These are phyloP conservation scores for Acanthopagrus latus DNA, from an alignment of 2,797 vertebrate species.

Conservation along the genomic window DNA sequence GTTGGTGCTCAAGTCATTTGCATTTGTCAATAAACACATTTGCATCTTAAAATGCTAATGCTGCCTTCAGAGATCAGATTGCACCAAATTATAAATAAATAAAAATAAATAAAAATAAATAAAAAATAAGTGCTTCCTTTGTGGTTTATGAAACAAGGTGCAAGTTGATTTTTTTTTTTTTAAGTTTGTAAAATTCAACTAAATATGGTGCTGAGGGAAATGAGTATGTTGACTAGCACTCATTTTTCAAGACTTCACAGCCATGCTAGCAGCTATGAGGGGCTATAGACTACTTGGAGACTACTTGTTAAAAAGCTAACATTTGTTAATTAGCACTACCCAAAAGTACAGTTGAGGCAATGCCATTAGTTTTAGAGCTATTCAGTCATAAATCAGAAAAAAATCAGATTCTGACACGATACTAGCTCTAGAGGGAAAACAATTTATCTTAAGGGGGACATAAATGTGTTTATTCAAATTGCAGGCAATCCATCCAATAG, in stretches of 20 bases:
- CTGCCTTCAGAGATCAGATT: neutral
- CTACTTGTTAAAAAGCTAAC: neutral
- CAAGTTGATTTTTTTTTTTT: constrained; percentile 1
- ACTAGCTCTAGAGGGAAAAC: neutral
- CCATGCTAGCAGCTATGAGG: neutral
- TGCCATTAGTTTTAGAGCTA: neutral
- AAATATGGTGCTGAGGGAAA: constrained; percentile 1
- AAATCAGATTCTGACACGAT: no score
- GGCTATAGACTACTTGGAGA: neutral
- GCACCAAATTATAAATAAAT: neutral
- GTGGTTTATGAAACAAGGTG: constrained; percentile 1
- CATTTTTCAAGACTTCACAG: neutral
- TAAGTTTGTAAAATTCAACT: neutral
- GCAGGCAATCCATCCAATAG: neutral
- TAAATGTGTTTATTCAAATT: neutral
- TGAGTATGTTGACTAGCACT: neutral
- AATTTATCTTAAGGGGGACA: neutral
- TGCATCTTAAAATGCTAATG: constrained; percentile 36
- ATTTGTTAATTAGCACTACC: neutral
- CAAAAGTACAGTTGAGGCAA: neutral
- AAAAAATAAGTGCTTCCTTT: neutral
- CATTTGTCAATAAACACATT: constrained; percentile 49
- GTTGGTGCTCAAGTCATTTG: constrained; percentile 25
- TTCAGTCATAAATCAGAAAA: neutral
- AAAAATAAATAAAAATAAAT: no score